Conservation (phyloP, 2,113 vertebrate genomes). For the Chaetodon auriga region DNA sequence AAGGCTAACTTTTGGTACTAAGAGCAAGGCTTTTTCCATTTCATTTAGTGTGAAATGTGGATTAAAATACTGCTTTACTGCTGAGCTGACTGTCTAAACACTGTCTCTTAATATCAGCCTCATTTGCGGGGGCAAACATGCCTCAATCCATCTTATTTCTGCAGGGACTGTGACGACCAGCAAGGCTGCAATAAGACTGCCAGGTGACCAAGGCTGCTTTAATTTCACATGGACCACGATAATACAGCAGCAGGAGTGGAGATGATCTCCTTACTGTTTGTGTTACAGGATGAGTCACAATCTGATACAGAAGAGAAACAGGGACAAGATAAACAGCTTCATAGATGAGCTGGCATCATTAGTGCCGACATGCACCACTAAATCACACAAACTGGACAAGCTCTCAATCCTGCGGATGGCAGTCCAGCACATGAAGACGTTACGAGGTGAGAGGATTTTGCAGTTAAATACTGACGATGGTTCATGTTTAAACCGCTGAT, state of each 20-base stretch:
- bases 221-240: not conserved
- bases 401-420: not conserved
- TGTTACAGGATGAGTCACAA: not conserved
- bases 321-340: constrained; percentile 19
- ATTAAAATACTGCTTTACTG: not conserved
- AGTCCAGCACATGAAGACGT: constrained; percentile 9
- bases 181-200: not conserved
- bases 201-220: not conserved
- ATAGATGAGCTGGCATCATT: constrained; percentile 20
- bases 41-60: not conserved
- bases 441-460: not conserved
- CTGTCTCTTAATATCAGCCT: not conserved
- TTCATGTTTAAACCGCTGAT: not conserved
- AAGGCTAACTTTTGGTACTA: not conserved
- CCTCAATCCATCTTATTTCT: not conserved
- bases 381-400: constrained; percentile 10
- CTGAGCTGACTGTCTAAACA: not conserved
- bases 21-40: not conserved
- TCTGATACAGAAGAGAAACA: constrained; percentile 19
- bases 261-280: not conserved
- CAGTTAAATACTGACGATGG: not conserved
- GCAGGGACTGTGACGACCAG: not conserved
- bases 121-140: not conserved
- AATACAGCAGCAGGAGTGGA: not conserved
- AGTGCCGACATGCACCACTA: not conserved